These are phyloP conservation scores for Glaucomys volans DNA, from an alignment of 2,113 vertebrate genomes.

Conservation along the genomic window DNA sequence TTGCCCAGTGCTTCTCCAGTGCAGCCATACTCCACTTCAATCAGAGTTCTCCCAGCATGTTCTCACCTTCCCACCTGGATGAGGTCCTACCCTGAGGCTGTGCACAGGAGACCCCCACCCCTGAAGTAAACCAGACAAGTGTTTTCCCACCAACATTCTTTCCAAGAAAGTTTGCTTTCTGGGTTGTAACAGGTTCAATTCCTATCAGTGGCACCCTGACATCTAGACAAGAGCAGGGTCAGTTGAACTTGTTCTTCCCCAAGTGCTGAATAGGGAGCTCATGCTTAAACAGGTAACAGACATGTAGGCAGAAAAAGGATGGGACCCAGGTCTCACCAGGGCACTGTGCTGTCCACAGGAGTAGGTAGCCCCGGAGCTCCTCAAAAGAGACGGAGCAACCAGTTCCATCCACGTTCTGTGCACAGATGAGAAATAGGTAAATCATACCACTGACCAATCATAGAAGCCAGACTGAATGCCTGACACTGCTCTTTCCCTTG, in stretches of 20 bases:
- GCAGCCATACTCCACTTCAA: neutral
- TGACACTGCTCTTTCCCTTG: accelerated
- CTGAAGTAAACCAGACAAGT: neutral
- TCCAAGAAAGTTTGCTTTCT: neutral
- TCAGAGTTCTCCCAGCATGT: accelerated
- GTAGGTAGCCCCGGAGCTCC: accelerated
- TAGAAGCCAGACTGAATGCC: neutral
- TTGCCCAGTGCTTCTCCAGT: accelerated
- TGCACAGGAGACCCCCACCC: neutral
- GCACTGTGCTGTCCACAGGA: accelerated
- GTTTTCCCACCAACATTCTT: neutral
- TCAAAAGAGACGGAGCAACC: neutral
- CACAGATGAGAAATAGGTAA: too few relatives aligned
- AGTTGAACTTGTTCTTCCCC: neutral
- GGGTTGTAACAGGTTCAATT: neutral
- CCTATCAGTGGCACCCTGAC: neutral
- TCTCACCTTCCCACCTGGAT: neutral
- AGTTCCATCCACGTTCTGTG: neutral
- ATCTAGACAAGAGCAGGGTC: neutral
- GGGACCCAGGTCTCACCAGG: neutral
- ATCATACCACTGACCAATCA: too few relatives aligned
- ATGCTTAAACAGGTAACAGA: neutral
- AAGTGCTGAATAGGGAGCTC: neutral
- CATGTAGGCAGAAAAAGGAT: neutral
- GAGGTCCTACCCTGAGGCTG: neutral